phyloP scores from a whole-genome alignment of 2,888 invertebrate genomes.

The Epinotia ramella region DNA sequence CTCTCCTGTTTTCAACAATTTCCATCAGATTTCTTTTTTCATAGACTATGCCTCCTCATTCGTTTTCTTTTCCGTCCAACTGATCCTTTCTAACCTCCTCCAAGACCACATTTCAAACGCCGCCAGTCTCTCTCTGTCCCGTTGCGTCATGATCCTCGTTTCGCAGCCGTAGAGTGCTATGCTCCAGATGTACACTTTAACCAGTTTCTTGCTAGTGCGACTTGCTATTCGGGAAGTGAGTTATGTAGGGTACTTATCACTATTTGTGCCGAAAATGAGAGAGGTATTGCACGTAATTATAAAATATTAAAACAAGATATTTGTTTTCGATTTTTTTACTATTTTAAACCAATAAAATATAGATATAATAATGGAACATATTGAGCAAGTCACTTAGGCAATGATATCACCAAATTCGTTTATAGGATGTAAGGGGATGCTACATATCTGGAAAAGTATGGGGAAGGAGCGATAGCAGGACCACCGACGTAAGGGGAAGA shows the following conservation, averaged over 20 bases:
- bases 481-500: conserved; percentile 52
- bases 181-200: no score
- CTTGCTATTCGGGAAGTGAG: no score
- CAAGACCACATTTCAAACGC: no score
- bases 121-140: no score
- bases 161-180: no score
- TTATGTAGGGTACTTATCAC: not conserved
- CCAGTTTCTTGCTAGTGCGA: no score
- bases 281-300: not conserved
- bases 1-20: no score
- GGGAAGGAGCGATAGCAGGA: conserved; percentile 50
- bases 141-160: no score
- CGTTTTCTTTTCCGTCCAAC: no score
- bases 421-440: conserved; percentile 73
- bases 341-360: conserved; percentile 24
- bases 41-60: no score
- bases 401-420: conserved; percentile 78
- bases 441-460: conserved; percentile 64
- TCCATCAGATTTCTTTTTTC: no score
- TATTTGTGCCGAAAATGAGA: not conserved
- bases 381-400: conserved; percentile 81
- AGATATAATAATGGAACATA: conserved; percentile 46
- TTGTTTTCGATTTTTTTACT: not conserved
- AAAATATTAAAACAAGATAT: conserved; percentile 1
- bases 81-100: no score